phyloP scores from a whole-genome alignment of 2,797 vertebrate genomes.

The Threskiornis aethiopicus region DNA sequence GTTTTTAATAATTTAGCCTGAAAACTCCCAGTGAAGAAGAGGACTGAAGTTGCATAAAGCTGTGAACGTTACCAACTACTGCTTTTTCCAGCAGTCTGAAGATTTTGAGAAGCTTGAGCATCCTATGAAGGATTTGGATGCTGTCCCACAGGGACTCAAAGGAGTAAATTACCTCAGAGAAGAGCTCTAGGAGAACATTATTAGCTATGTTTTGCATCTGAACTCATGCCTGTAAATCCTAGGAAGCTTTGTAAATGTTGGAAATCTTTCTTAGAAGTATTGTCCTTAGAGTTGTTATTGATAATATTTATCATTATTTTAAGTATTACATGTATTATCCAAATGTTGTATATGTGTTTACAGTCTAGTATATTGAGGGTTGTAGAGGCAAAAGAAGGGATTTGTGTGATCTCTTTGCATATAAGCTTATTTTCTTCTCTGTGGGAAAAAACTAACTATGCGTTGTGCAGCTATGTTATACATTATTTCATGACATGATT shows the following conservation, averaged over 20 bases:
- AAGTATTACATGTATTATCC: background rate
- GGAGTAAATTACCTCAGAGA: background rate
- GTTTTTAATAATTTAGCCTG: background rate
- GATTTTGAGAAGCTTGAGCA: background rate
- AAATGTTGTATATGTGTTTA: background rate
- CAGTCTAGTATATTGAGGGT: background rate
- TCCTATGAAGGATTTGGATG: background rate
- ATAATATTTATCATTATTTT: background rate
- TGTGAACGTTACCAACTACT: background rate
- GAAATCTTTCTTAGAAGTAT: background rate
- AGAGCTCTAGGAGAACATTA: background rate
- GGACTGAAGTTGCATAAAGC: background rate
- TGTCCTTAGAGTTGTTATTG: background rate
- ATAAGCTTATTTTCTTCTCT: background rate
- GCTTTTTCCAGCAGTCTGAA: background rate
- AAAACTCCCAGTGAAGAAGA: background rate
- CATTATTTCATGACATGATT: background rate
- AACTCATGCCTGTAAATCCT: background rate
- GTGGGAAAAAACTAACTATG: accelerated
- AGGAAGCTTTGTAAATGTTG: background rate
- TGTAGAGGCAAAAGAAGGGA: background rate
- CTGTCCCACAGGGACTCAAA: background rate
- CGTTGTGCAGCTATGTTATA: background rate
- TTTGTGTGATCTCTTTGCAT: background rate
- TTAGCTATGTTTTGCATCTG: background rate